Percentiles rank a stretch among this genome's conserved stretches.
phyloP scores from a whole-genome alignment of 2,797 vertebrate genomes.

The Loris lydekkerianus region DNA sequence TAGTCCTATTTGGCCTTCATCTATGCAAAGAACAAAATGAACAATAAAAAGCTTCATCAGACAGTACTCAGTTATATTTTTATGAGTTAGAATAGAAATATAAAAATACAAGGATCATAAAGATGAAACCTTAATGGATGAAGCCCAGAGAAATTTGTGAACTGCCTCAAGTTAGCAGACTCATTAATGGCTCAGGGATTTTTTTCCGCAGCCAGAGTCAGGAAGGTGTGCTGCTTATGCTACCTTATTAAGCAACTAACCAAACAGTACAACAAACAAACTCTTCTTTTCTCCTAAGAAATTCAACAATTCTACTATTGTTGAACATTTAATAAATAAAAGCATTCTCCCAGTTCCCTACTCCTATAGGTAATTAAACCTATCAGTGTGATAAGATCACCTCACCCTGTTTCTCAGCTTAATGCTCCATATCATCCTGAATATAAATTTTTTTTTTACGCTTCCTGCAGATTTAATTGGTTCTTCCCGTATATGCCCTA shows the following conservation, averaged over 20 bases:
- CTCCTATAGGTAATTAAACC: background rate
- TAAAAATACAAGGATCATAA: background rate
- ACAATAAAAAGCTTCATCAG: background rate
- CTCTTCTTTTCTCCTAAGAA: background rate
- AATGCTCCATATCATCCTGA: background rate
- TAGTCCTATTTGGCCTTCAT: background rate
- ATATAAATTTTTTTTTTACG: background rate
- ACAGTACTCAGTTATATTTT: background rate
- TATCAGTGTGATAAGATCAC: background rate
- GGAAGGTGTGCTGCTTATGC: background rate
- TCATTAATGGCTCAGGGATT: background rate
- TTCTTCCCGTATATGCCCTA: background rate
- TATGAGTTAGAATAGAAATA: constrained; percentile 10
- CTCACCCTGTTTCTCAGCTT: background rate
- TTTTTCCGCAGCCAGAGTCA: background rate
- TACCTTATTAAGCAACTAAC: background rate
- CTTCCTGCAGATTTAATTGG: background rate
- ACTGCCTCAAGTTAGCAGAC: background rate
- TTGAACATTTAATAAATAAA: constrained; percentile 12
- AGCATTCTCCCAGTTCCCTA: background rate
- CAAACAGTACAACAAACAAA: background rate
- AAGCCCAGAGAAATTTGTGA: background rate
- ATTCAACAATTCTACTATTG: background rate
- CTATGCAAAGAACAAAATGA: constrained; percentile 46
- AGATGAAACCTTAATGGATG: background rate